Evolutionary conservation across 1,140 invertebrate species (phyloP), one percentile per base, ranked within the genome.

Genomic region (Leptinotarsa undecemlineata): DNA sequence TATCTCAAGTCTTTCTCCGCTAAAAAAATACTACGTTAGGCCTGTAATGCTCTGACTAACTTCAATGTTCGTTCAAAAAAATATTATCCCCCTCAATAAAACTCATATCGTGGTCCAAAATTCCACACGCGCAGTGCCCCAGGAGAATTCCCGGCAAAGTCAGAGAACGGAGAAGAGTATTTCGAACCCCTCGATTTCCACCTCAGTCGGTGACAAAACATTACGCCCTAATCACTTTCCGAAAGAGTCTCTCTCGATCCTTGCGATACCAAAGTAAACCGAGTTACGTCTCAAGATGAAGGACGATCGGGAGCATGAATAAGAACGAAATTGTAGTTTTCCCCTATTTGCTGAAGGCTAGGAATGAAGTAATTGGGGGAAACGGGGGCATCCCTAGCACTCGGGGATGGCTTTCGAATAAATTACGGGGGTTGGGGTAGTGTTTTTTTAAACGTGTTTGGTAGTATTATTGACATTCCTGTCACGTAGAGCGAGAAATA

Each of bases 351-450:
- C 72, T 33, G 26, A 63, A 60, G 72, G 72, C 64, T n/a, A 66
- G 26, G 42, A 73, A 73, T 73, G 61, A 61, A 20, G 72, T 73
- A 73, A 73, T 73, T 73, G 72, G 62, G 42, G 67, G 15, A 73
- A 17, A 66, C 23, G 42, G 72, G 20, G 20, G 21, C 20, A 23
- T 26, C 62, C 15, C 21, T 68, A 72, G 21, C 71, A 33, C 26
- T 26, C 42, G 13, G 13, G 48, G 48, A 13, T 26, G 66, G 11
- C 66, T 68, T 68, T 33, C 42, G 66, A 68, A 68, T 68, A 68
- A 68, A 68, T 68, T 68, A 68, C 42, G 17, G 42, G 66, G 42
- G 42, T 19, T 26, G 66, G 23, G n/a, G 66, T 42, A 48, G 42
- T 26, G 8, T 42, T 26, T 68, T 66, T 23, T 68, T 68, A 47